phyloP scores from a whole-genome alignment of 2,797 vertebrate species.

The Gymnoscopelus microlampas region DNA sequence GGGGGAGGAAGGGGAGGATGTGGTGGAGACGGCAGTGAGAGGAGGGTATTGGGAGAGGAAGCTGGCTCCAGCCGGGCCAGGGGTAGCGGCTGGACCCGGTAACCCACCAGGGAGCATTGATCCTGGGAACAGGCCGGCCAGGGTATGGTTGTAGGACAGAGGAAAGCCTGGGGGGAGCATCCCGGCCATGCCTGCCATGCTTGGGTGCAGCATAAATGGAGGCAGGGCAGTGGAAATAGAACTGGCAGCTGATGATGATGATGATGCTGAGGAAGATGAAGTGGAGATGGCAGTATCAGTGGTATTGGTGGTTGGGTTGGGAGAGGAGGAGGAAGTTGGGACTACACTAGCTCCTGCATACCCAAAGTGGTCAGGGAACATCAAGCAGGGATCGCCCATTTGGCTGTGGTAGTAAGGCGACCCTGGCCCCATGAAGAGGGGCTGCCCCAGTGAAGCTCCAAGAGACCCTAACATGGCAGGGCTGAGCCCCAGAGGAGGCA shows the following conservation, averaged over 20 bases:
- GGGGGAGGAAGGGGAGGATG: slow-evolving; percentile 76
- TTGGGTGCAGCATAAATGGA: slow-evolving; percentile 88
- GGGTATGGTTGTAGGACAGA: slow-evolving; percentile 88
- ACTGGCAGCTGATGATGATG: slow-evolving; percentile 60
- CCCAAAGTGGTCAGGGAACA: slow-evolving; percentile 86
- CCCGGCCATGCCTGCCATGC: slow-evolving; percentile 81
- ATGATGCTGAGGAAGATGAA: slow-evolving; percentile 65
- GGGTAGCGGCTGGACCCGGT: slow-evolving; percentile 77
- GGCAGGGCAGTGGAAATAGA: slow-evolving; percentile 84
- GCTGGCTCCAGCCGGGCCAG: slow-evolving; percentile 79
- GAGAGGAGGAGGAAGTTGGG: slow-evolving; percentile 81
- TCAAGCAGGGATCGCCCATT: slow-evolving; percentile 86
- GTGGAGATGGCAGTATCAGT: slow-evolving; percentile 76
- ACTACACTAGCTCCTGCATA: slow-evolving; percentile 77
- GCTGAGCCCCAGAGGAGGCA: slow-evolving; percentile 87
- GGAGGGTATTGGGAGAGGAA: slow-evolving; percentile 86
- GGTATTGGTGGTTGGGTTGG: slow-evolving; percentile 78
- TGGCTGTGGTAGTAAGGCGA: slow-evolving; percentile 89
- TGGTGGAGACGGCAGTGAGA: slow-evolving; percentile 65
- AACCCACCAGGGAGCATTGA: slow-evolving; percentile 86
- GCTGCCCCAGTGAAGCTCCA: slow-evolving; percentile 86
- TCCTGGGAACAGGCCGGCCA: slow-evolving; percentile 88
- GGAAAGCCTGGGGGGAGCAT: slow-evolving; percentile 87
- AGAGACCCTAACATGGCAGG: slow-evolving; percentile 84
- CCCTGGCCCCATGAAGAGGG: slow-evolving; percentile 87